A percentile compares a stretch with the other conserved stretches of the same genome.
Conservation (phyloP, 2,888 invertebrate genomes). For the Dicranocentrus wangi region DNA sequence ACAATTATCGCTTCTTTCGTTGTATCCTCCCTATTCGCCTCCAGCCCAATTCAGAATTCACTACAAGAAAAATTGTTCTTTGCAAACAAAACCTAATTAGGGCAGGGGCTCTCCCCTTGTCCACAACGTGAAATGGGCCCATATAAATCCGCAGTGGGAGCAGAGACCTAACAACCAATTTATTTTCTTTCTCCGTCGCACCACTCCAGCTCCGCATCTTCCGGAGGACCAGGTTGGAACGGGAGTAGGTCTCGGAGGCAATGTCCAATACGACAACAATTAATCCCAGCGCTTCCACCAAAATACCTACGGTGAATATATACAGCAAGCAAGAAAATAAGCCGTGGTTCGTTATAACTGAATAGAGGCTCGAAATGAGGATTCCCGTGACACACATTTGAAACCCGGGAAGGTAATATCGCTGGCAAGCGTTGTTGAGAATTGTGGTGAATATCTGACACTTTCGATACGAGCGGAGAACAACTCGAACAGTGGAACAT, state of each 20-base stretch:
- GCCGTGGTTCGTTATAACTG: not conserved
- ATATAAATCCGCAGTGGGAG: not conserved
- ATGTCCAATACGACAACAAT: not conserved
- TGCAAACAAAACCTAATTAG: slow-evolving; percentile 18
- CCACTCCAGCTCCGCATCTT: not conserved
- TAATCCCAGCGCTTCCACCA: not conserved
- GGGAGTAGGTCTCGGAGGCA: too few species aligned
- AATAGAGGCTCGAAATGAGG: not conserved
- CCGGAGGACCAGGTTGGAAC: not conserved
- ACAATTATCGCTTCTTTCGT: too few species aligned
- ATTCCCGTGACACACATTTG: not conserved
- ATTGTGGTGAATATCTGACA: not conserved
- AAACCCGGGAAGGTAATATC: not conserved
- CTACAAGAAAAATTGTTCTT: slow-evolving; percentile 6
- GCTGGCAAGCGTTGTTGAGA: not conserved
- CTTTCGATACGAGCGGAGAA: not conserved
- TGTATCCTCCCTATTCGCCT: too few species aligned
- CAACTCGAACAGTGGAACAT: too few species aligned
- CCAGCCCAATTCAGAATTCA: not conserved
- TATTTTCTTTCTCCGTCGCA: not conserved
- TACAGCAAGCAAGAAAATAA: not conserved
- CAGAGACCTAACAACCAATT: not conserved
- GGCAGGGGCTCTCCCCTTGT: slow-evolving; percentile 7
- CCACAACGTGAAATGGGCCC: slow-evolving; percentile 8
- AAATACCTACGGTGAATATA: not conserved